phyloP scores from a whole-genome alignment of 2,888 invertebrate species.

The Myathropa florea region DNA sequence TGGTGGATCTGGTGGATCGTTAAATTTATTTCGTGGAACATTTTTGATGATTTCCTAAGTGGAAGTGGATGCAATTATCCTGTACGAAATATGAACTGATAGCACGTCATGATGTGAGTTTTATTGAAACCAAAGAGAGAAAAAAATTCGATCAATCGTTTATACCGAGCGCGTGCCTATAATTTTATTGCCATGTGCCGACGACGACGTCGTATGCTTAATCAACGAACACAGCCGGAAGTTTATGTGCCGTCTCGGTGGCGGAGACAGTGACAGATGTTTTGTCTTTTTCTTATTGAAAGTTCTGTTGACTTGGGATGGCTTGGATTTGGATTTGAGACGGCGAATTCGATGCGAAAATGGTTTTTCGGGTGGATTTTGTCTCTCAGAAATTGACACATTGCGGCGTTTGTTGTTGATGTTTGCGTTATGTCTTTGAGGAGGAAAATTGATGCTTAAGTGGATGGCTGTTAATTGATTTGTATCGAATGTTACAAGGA shows the following conservation, averaged over 20 bases:
- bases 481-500: background rate
- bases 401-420: background rate
- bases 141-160: background rate
- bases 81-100: background rate
- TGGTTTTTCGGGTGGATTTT: background rate
- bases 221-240: background rate
- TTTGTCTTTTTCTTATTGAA: background rate
- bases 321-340: background rate
- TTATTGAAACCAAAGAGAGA: background rate
- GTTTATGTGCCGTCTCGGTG: background rate
- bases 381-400: background rate
- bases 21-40: background rate
- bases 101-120: background rate
- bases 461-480: background rate
- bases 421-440: background rate
- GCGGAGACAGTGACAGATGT: background rate
- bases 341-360: background rate
- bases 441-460: background rate
- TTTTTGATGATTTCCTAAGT: background rate
- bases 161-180: background rate
- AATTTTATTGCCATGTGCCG: background rate
- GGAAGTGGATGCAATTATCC: background rate
- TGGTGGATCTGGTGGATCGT: background rate
- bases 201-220: background rate
- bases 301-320: background rate